Evolutionary conservation across 2,113 vertebrate species (phyloP).

Genomic region (Paraplagusia blochii): DNA sequence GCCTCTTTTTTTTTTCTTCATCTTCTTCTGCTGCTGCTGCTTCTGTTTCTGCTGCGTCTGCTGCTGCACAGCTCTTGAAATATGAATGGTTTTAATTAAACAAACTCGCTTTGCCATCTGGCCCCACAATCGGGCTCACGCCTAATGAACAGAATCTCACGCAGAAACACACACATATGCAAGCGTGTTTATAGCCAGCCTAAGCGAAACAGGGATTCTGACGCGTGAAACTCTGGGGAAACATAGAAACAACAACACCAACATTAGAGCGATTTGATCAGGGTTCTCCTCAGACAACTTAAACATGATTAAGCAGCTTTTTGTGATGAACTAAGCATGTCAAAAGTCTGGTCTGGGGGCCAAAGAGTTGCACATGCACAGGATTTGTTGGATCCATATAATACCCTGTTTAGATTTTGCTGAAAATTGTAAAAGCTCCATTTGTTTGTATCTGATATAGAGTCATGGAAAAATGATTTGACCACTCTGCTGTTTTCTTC

Average conservation of each 20-base stretch:
- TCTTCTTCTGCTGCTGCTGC: conserved; percentile 41
- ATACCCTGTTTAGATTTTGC: too few species aligned
- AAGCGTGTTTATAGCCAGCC: conserved; percentile 52
- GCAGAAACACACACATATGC: conserved; percentile 23
- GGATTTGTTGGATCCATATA: too few species aligned
- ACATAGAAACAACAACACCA: conserved; percentile 36
- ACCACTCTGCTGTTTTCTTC: too few species aligned
- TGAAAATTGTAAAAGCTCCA: too few species aligned
- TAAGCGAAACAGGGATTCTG: conserved; percentile 40
- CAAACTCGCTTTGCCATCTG: conserved; percentile 77
- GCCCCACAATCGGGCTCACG: conserved; percentile 64
- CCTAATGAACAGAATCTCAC: conserved; percentile 68
- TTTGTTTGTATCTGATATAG: too few species aligned
- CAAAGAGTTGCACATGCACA: too few species aligned
- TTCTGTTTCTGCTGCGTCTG: conserved; percentile 41
- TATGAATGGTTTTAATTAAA: conserved; percentile 83
- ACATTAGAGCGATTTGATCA: conserved; percentile 28
- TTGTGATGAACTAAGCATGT: conserved; percentile 21
- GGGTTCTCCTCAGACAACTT: conserved; percentile 35
- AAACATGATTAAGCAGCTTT: conserved; percentile 32
- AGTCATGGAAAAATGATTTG: too few species aligned
- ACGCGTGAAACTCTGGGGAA: conserved; percentile 28
- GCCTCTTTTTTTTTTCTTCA: conserved; percentile 21
- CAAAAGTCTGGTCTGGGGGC: background rate
- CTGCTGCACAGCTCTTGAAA: conserved; percentile 72